Evolutionary conservation across 2,888 invertebrate genomes (phyloP).

Genomic region (Andrena trimmerana): DNA sequence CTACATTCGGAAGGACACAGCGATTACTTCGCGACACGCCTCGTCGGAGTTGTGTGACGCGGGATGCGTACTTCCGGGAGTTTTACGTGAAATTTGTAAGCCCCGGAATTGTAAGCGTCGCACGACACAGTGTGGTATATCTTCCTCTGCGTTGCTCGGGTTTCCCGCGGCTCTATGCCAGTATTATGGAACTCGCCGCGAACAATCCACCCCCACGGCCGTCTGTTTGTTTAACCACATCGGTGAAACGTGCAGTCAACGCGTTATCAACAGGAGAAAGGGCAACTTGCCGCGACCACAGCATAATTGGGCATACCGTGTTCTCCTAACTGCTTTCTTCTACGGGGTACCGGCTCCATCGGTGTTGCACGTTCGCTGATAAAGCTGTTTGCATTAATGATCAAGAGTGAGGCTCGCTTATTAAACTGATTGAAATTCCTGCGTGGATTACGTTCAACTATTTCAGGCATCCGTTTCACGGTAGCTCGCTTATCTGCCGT

Average conservation of each 20-base stretch:
- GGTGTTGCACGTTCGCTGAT: neutral
- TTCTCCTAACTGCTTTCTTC: neutral
- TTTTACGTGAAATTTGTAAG: slow-evolving; percentile 67
- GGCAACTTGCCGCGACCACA: slow-evolving; percentile 45
- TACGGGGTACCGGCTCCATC: neutral
- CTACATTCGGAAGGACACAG: slow-evolving; percentile 29
- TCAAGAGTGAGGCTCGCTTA: slow-evolving; percentile 3
- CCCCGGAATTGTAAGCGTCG: slow-evolving; percentile 53
- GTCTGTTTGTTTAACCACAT: slow-evolving; percentile 59
- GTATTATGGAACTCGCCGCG: slow-evolving; percentile 63
- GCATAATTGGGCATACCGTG: slow-evolving; percentile 4
- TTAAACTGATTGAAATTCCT: slow-evolving; percentile 24
- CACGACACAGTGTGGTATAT: slow-evolving; percentile 39
- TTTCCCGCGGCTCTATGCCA: slow-evolving; percentile 62
- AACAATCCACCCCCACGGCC: slow-evolving; percentile 55
- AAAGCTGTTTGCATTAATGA: slow-evolving; percentile 10
- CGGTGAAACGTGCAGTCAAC: slow-evolving; percentile 57
- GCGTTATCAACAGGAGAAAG: slow-evolving; percentile 43
- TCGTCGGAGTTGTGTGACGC: slow-evolving; percentile 49
- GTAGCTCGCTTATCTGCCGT: neutral
- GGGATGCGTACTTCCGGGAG: slow-evolving; percentile 51
- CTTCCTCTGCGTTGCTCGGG: slow-evolving; percentile 53
- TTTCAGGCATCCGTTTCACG: slow-evolving; percentile 13
- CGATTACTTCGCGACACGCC: slow-evolving; percentile 36
- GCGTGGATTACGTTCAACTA: slow-evolving; percentile 8